A percentile compares a stretch with the other conserved stretches of the same genome.
Evolutionary conservation across 2,888 invertebrate genomes (phyloP).

Genomic region (Dichetophora obliterata): DNA sequence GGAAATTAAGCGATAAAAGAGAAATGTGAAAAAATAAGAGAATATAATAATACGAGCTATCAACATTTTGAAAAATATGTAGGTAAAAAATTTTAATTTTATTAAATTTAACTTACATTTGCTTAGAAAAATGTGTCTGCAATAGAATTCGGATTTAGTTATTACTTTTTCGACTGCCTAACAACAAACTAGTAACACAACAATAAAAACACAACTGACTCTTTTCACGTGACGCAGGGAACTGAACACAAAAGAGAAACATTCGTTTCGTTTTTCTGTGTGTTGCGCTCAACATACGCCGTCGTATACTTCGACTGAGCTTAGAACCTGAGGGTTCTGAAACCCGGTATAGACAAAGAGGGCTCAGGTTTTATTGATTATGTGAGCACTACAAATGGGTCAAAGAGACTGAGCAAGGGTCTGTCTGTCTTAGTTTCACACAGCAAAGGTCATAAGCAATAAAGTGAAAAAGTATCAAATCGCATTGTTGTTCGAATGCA

Average conservation of each 20-base stretch:
- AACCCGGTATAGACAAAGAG: background rate
- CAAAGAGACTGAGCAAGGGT: no score
- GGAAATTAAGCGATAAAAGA: conserved; percentile 13
- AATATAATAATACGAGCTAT: conserved; percentile 18
- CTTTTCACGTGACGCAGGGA: conserved; percentile 53
- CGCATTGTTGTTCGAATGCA: no score
- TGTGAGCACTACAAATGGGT: background rate
- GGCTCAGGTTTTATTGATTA: background rate
- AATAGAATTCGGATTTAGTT: background rate
- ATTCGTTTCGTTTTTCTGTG: conserved; percentile 41
- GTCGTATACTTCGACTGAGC: conserved; percentile 7
- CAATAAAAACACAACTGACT: conserved; percentile 49
- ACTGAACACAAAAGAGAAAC: conserved; percentile 57
- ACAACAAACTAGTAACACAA: background rate
- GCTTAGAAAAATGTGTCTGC: background rate
- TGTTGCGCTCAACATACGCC: conserved; percentile 22
- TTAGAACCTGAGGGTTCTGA: background rate
- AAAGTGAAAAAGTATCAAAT: background rate
- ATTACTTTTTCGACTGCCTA: background rate
- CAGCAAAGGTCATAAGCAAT: background rate
- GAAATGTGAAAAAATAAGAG: conserved; percentile 11
- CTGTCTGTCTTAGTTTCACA: background rate
- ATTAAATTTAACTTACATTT: conserved; percentile 34
- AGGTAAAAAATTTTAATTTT: conserved; percentile 27
- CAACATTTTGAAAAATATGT: conserved; percentile 32